Conservation (phyloP, 2,113 vertebrate genomes). For the Eulacestoma nigropectus region DNA sequence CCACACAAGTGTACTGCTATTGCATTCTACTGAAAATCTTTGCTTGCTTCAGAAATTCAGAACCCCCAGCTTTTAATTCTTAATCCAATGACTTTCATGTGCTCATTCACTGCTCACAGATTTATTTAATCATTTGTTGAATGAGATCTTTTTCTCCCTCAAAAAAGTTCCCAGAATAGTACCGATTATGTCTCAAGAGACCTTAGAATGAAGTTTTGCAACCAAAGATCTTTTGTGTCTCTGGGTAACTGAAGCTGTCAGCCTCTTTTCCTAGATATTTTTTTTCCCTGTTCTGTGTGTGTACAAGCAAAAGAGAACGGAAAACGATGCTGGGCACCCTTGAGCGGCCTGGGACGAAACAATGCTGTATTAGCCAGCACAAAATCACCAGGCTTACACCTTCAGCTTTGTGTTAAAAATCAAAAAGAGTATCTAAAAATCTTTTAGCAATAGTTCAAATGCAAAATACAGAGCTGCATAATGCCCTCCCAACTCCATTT, state of each 20-base stretch:
- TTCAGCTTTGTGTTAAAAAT: neutral
- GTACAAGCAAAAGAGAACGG: neutral
- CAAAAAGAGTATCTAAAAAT: neutral
- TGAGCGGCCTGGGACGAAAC: neutral
- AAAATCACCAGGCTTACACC: neutral
- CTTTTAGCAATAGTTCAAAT: neutral
- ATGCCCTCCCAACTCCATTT: neutral
- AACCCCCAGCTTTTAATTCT: neutral
- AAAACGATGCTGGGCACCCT: neutral
- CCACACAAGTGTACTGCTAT: neutral
- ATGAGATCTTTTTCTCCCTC: neutral
- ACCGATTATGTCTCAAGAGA: neutral
- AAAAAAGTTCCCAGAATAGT: neutral
- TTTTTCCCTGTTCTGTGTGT: neutral
- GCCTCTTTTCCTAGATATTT: neutral
- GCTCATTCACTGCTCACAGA: neutral
- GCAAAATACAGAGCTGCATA: neutral
- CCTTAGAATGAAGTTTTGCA: neutral
- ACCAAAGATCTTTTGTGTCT: neutral
- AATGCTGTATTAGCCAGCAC: neutral
- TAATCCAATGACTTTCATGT: neutral
- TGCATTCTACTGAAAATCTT: neutral
- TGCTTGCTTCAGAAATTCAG: neutral
- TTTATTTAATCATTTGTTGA: neutral
- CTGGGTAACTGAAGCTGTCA: neutral